Evolutionary conservation across 2,797 vertebrate genomes (phyloP), one percentile per base, ranked within the genome.

Genomic region (Astyanax mexicanus): DNA sequence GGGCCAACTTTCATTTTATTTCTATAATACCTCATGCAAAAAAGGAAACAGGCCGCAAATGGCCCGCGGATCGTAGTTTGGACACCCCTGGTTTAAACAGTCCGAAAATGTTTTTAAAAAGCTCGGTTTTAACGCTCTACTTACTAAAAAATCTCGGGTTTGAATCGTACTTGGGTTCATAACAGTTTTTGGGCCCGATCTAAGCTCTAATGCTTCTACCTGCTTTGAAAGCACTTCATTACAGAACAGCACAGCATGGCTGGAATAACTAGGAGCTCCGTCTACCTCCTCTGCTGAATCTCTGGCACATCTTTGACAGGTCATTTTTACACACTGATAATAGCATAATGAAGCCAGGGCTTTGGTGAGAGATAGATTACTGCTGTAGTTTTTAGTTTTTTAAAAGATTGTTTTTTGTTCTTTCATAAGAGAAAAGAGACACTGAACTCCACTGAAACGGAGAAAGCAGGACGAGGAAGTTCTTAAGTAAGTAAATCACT

Each of bases 251-350:
- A 4, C 29, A 61, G 32, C 23, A 4, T 74, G 60, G 60, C 38
- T 29, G 75, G 69, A 78, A 88, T 86, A 88, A 83, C 88, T 85
- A 84, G 85, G 64, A 68, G 62, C 70, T 68, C 69, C 11, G 19
- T 78, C 23, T 32, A 58, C 69, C 23, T 74, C 54, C 58, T 54
- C 35, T 45, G 37, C 55, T 72, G 62, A 68, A 29, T 38, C 55
- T 52, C 29, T 32, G 37, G 58, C 54, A 44, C 42, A 29, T 62
- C 29, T 62, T 25, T 69, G 72, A 72, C 76, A 88, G 62, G 27
- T 29, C 38, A 40, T 77, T 72, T 62, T 69, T 47, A 73, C 64
- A 25, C 32, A n/a, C 69, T 44, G 69, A 78, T 78, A 78, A 61
- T 61, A 62, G 62, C 10, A 12, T 61, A 78, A 78, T 68, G 55